phyloP scores from a whole-genome alignment of 1,140 invertebrate genomes.

The Diorhabda sublineata region DNA sequence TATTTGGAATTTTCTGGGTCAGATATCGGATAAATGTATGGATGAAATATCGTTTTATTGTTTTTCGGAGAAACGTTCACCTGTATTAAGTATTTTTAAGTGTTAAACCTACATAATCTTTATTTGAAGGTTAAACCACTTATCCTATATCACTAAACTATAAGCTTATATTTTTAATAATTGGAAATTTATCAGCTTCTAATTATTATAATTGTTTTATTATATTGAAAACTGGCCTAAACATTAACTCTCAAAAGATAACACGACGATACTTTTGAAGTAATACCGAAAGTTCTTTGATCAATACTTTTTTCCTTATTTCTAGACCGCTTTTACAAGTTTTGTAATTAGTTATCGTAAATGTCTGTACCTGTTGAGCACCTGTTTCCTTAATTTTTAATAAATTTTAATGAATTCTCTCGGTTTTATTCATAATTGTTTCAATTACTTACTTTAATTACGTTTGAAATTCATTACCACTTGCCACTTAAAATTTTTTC shows the following conservation, averaged over 20 bases:
- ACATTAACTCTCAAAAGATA: background rate
- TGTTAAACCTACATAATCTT: too few relatives aligned
- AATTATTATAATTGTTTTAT: too few relatives aligned
- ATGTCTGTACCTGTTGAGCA: constrained; percentile 1
- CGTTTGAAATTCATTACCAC: background rate
- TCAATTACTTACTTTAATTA: background rate
- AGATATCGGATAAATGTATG: too few relatives aligned
- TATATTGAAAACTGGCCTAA: background rate
- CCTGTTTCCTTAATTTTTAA: background rate
- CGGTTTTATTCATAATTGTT: background rate
- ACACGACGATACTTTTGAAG: background rate
- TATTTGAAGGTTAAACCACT: too few relatives aligned
- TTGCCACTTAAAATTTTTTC: too few relatives aligned
- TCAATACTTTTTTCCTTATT: background rate
- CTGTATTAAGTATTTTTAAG: too few relatives aligned
- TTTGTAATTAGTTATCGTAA: background rate
- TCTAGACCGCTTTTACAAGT: background rate
- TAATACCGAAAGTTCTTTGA: background rate
- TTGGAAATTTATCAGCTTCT: too few relatives aligned
- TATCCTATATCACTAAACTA: too few relatives aligned
- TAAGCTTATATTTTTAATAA: too few relatives aligned
- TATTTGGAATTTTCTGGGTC: too few relatives aligned
- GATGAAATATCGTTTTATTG: too few relatives aligned
- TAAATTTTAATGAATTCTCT: background rate
- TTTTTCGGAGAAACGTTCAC: too few relatives aligned